Evolutionary conservation across 2,113 vertebrate genomes (phyloP).

Genomic region (Ptilonorhynchus violaceus): DNA sequence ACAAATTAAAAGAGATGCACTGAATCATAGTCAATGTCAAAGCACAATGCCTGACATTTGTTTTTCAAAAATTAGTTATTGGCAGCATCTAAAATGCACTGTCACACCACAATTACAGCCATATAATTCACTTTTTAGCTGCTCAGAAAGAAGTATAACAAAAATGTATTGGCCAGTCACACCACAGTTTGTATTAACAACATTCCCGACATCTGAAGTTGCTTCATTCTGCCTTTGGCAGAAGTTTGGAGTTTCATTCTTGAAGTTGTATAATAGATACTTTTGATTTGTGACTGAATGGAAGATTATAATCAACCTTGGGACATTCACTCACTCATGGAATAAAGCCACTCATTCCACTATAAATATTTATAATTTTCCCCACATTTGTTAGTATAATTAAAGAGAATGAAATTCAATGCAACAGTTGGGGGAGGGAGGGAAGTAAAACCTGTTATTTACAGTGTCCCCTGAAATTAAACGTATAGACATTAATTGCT

Average conservation of each 20-base stretch:
- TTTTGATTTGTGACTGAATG: slow-evolving; percentile 49
- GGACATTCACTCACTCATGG: slow-evolving; percentile 17
- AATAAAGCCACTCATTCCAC: slow-evolving; percentile 43
- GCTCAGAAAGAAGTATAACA: background rate
- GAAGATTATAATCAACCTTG: slow-evolving; percentile 51
- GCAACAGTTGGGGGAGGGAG: slow-evolving; percentile 59
- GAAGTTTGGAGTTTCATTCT: slow-evolving; percentile 34
- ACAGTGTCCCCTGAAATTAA: slow-evolving; percentile 59
- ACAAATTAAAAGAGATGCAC: background rate
- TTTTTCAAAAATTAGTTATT: slow-evolving; percentile 32
- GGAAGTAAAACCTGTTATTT: slow-evolving; percentile 60
- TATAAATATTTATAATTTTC: slow-evolving; percentile 64
- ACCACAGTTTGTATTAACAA: background rate
- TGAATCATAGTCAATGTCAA: background rate
- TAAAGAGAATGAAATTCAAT: slow-evolving; percentile 56
- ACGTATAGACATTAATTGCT: slow-evolving; percentile 57
- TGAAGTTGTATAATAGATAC: slow-evolving; percentile 36
- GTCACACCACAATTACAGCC: background rate
- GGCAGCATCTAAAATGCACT: slow-evolving; percentile 5
- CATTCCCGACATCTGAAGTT: background rate
- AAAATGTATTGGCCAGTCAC: background rate
- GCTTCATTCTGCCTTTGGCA: slow-evolving; percentile 33
- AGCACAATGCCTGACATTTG: slow-evolving; percentile 3
- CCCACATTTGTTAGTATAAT: slow-evolving; percentile 62
- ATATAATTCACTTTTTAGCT: slow-evolving; percentile 13